Evolutionary conservation across 2,888 invertebrate species (phyloP).

Genomic region (Ormia ochracea): DNA sequence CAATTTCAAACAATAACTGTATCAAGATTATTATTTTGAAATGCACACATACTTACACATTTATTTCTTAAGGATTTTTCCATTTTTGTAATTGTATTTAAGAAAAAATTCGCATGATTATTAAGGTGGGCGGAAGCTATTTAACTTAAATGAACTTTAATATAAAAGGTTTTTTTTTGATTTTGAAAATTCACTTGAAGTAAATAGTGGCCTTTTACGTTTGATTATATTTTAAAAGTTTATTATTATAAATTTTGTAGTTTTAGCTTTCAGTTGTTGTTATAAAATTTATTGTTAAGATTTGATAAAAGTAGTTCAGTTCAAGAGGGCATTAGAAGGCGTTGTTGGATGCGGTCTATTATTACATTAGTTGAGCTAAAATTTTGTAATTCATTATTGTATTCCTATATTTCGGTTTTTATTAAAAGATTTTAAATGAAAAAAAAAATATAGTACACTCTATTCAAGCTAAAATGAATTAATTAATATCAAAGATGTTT

Average conservation of each 20-base stretch:
- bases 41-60: slow-evolving; percentile 3
- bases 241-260: no score
- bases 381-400: slow-evolving; percentile 37
- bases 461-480: no score
- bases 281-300: slow-evolving; percentile 49
- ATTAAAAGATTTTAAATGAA: not conserved
- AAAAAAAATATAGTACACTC: no score
- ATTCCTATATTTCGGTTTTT: not conserved
- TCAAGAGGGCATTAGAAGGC: slow-evolving; percentile 58
- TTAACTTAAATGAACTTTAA: not conserved
- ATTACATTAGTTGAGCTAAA: slow-evolving; percentile 8
- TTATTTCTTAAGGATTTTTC: not conserved
- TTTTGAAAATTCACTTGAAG: slow-evolving; percentile 8
- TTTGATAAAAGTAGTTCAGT: slow-evolving; percentile 57
- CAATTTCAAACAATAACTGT: slow-evolving; percentile 32
- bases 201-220: slow-evolving; percentile 2
- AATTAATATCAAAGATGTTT: no score
- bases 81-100: not conserved
- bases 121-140: slow-evolving; percentile 46
- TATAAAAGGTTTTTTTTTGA: not conserved
- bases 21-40: slow-evolving; percentile 28
- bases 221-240: slow-evolving; percentile 25
- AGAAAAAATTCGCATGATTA: slow-evolving; percentile 47
- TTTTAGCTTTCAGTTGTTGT: no score
- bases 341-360: slow-evolving; percentile 42